Percentiles rank a stretch among this genome's conserved stretches.
phyloP scores from a whole-genome alignment of 1,140 invertebrate genomes.

The Rhyacophila brunnea region DNA sequence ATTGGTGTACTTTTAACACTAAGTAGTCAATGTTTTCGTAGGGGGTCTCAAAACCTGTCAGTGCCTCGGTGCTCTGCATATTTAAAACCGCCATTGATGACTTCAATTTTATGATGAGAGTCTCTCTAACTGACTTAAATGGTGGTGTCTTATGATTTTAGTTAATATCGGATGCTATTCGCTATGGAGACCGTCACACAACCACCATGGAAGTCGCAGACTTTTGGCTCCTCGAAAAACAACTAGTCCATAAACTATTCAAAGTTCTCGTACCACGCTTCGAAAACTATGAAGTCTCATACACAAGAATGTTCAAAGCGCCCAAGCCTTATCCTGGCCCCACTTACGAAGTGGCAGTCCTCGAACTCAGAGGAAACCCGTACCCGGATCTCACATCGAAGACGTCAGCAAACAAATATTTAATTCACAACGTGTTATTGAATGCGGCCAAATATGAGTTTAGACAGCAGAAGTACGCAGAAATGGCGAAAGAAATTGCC shows the following conservation, averaged over 20 bases:
- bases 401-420: conserved; percentile 56
- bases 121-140: not conserved
- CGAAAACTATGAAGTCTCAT: conserved; percentile 67
- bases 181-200: conserved; percentile 79
- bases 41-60: too few species aligned
- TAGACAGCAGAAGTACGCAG: conserved; percentile 49
- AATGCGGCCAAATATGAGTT: conserved; percentile 74
- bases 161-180: conserved; percentile 87
- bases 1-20: too few species aligned
- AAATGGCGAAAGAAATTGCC: conserved; percentile 48
- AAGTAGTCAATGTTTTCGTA: too few species aligned
- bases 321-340: conserved; percentile 61
- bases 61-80: too few species aligned
- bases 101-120: not conserved
- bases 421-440: conserved; percentile 70
- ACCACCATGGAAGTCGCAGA: conserved; percentile 87
- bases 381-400: conserved; percentile 61
- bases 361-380: conserved; percentile 79
- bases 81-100: too few species aligned
- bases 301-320: conserved; percentile 71
- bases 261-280: conserved; percentile 87
- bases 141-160: conserved; percentile 54
- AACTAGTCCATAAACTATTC: conserved; percentile 88
- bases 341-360: conserved; percentile 57
- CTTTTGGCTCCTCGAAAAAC: conserved; percentile 87